phyloP scores from a whole-genome alignment of 1,140 invertebrate genomes.

The Euborellia annulipes region DNA sequence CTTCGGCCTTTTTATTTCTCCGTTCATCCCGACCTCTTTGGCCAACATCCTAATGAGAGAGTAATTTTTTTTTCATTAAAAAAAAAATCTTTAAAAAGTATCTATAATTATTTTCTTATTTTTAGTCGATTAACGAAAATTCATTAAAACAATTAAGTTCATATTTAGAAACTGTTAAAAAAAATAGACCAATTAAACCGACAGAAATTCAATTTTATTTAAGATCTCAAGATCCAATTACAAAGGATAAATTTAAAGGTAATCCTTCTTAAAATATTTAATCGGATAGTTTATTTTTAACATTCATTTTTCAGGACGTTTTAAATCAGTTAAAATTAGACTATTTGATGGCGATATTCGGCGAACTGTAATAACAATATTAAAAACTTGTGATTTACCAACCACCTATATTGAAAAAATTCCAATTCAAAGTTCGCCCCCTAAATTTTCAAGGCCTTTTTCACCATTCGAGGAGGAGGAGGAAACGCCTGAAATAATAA shows the following conservation, averaged over 20 bases:
- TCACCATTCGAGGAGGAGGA: too few relatives aligned
- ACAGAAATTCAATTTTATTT: constrained; percentile 55
- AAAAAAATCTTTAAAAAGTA: constrained; percentile 10
- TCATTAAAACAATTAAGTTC: constrained; percentile 76
- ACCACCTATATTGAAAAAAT: constrained; percentile 70
- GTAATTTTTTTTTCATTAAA: constrained; percentile 29
- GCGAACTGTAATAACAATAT: constrained; percentile 55
- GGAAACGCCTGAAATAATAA: constrained; percentile 14
- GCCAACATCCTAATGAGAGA: constrained; percentile 72
- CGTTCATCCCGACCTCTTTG: constrained; percentile 90
- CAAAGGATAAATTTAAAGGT: constrained; percentile 6
- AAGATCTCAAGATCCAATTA: constrained; percentile 15
- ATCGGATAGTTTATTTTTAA: constrained; percentile 13
- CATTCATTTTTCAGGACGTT: constrained; percentile 33
- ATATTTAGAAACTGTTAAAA: constrained; percentile 56
- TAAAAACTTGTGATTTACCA: constrained; percentile 65
- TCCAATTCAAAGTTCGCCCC: constrained; percentile 12
- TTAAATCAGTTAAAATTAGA: constrained; percentile 54
- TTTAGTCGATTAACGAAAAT: constrained; percentile 75
- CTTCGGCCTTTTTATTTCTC: constrained; percentile 86
- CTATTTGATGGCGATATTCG: constrained; percentile 50
- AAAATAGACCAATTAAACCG: constrained; percentile 37
- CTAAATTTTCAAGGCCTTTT: not conserved
- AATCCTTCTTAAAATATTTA: too few relatives aligned
- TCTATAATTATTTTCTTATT: constrained; percentile 14